Conservation (phyloP, 2,888 invertebrate genomes). For the Lasioglossum lativentre region DNA sequence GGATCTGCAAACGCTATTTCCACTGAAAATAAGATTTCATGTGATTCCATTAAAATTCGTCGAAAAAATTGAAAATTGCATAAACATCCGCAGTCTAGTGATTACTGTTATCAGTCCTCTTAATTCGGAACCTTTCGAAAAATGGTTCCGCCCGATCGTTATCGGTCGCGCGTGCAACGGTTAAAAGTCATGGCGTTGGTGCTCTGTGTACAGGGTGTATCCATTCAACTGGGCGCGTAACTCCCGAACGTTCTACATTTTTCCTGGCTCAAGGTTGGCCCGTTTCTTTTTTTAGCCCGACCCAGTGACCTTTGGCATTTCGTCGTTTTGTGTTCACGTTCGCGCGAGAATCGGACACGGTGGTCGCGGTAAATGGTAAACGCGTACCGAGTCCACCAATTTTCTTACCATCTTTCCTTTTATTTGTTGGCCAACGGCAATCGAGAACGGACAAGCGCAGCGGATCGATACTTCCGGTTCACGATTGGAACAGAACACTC, state of each 20-base stretch:
- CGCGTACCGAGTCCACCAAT: not conserved
- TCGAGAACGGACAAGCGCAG: not conserved
- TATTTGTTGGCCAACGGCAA: not conserved
- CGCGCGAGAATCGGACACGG: slow-evolving; percentile 8
- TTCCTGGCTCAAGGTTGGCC: slow-evolving; percentile 20
- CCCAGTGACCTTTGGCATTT: slow-evolving; percentile 48
- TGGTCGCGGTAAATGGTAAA: not conserved
- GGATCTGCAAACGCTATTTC: too few species aligned
- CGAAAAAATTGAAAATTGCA: too few species aligned
- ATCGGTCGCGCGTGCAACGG: not conserved
- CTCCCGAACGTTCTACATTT: slow-evolving; percentile 19
- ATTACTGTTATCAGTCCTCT: too few species aligned
- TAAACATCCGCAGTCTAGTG: too few species aligned
- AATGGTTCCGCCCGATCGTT: not conserved
- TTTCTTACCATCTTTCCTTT: not conserved
- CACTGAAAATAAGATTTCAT: too few species aligned
- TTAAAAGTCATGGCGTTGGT: not conserved
- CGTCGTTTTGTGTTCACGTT: slow-evolving; percentile 38
- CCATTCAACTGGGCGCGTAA: not conserved
- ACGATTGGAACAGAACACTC: not conserved
- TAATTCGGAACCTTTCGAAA: not conserved
- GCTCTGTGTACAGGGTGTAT: not conserved
- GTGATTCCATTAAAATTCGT: too few species aligned
- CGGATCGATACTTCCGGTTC: not conserved
- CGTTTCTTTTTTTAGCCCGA: slow-evolving; percentile 36